Base-by-base conservation (phyloP, 1,140 invertebrate species). In the Diabrotica undecimpunctata region DNA sequence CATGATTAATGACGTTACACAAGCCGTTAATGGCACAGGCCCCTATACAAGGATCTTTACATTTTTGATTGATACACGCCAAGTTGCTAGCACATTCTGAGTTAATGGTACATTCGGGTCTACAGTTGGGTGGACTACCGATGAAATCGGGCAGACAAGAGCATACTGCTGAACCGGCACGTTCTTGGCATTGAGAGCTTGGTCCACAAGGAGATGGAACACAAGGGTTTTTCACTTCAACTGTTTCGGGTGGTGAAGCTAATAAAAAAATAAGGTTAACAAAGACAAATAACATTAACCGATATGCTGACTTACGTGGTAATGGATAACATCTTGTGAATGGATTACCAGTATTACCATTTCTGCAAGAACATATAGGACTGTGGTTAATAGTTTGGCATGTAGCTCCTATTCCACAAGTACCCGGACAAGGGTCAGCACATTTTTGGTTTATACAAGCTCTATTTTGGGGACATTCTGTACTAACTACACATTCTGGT, bases 401-500 rank as follows among this genome's bases (percentile, higher is more conserved):
- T 46, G 84, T 80, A 0, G 90, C 86, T 74, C 85, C 87, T 61
- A 83, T 74, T 9, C 89, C 91, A 75, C 92, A 93, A 0, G 88
- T 88, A 57, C 87, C 88, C 9, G 85, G 81, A 72, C 91, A 93
- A 36, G 90, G 90, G 81, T 92, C 86, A 5, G 85, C 78, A 72
- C 90, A 93, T 76, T 89, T 88, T 72, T 89, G 87, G 69, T 87
- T 86, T 54, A 88, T 82, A 72, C 92, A 94, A 1, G 90, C 87
- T 77, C 86, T 89, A 54, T 85, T 81, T 56, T 84, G 79, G 8
- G 89, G 78, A 77, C 92, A 95, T 68, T 95, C 92, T 2, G 89
- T 86, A 75, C 91, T 94, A 65, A 91, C 84, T 0, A 90, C 86
- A 78, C 92, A 95, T 79, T 94, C 91, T 10, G 92, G 92, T 67